These are phyloP conservation scores for Heliconius aoede DNA, from an alignment of 2,888 invertebrate species.

Conservation along the genomic window DNA sequence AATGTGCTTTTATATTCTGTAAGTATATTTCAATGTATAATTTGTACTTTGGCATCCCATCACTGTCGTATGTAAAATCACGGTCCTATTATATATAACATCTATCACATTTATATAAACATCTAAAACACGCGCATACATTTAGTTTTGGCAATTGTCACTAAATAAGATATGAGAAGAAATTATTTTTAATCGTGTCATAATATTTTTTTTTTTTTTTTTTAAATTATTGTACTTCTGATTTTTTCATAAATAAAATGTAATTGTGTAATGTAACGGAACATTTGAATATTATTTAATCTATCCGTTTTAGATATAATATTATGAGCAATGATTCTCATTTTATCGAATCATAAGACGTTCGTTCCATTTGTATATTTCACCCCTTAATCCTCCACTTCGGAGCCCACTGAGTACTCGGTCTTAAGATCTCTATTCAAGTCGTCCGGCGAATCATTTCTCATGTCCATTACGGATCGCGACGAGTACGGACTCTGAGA, in stretches of 20 bases:
- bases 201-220: background rate
- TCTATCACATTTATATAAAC: slow-evolving; percentile 56
- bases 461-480: slow-evolving; percentile 60
- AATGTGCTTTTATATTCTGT: slow-evolving; percentile 24
- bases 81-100: slow-evolving; percentile 48
- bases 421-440: slow-evolving; percentile 70
- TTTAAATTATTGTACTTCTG: slow-evolving; percentile 9
- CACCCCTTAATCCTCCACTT: slow-evolving; percentile 67
- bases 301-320: slow-evolving; percentile 6
- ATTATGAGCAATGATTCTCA: slow-evolving; percentile 31
- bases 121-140: slow-evolving; percentile 49
- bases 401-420: slow-evolving; percentile 73
- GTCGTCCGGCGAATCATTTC: slow-evolving; percentile 74
- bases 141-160: slow-evolving; percentile 14
- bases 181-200: background rate
- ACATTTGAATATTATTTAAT: slow-evolving; percentile 6
- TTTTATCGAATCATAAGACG: slow-evolving; percentile 5
- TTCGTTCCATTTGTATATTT: slow-evolving; percentile 24
- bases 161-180: slow-evolving; percentile 8
- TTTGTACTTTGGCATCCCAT: slow-evolving; percentile 50
- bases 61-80: slow-evolving; percentile 41
- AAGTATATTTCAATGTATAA: slow-evolving; percentile 43
- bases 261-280: background rate
- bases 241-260: slow-evolving; percentile 7
- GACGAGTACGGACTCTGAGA: slow-evolving; percentile 68